Percentiles rank a stretch among this genome's conserved stretches.
Evolutionary conservation across 2,113 vertebrate species (phyloP).

Genomic region (Callospermophilus lateralis): DNA sequence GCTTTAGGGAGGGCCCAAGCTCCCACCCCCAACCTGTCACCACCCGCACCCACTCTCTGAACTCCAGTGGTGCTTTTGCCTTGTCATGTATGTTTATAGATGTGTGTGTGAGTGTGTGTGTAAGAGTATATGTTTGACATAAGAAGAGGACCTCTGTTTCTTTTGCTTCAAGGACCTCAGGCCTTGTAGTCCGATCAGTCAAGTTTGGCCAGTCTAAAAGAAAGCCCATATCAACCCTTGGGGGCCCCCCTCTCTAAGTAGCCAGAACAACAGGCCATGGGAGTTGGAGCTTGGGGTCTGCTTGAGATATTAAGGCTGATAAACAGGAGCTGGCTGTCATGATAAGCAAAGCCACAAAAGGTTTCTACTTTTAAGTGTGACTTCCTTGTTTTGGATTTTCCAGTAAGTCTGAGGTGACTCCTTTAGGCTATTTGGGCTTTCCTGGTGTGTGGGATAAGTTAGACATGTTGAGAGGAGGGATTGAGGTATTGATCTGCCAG

Average conservation of each 20-base stretch:
- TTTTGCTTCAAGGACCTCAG: not conserved
- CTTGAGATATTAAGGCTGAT: not conserved
- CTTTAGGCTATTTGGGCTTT: not conserved
- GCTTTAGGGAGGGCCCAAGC: not conserved
- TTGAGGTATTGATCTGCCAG: not conserved
- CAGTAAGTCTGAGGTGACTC: not conserved
- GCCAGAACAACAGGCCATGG: not conserved
- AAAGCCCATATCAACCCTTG: not conserved
- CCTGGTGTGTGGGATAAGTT: not conserved
- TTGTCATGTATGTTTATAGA: not conserved
- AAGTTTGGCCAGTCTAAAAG: not conserved
- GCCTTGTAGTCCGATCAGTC: not conserved
- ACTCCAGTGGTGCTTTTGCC: not conserved
- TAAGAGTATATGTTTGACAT: not conserved
- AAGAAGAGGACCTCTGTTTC: not conserved
- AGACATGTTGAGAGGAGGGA: not conserved
- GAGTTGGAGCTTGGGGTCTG: not conserved
- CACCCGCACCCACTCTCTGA: not conserved
- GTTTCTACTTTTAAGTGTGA: not conserved
- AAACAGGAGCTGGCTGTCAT: not conserved
- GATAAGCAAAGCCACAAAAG: not conserved
- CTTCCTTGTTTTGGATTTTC: constrained; percentile 21
- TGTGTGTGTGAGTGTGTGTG: not conserved
- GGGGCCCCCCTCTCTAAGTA: not conserved
- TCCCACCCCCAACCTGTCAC: not conserved